Base-by-base conservation (phyloP, 2,113 vertebrate species). In the Grammomys dolichurus region DNA sequence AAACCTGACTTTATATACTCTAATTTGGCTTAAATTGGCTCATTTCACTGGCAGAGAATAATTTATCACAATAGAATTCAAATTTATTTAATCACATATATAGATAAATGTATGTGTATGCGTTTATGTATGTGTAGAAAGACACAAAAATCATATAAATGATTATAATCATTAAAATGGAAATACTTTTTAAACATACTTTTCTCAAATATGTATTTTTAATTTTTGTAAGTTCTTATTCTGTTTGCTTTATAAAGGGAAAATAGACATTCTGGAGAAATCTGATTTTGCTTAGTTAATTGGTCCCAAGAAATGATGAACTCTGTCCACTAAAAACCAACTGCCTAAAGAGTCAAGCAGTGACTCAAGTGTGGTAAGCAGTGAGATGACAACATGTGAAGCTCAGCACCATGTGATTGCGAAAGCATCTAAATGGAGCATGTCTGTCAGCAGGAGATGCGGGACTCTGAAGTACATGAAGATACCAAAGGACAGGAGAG, bases 141-240 rank as follows among this genome's bases (percentile, higher is more conserved):
- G 51, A 51, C 51, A 51, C 51, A 51, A 51, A 51, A 51, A 51
- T 51, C 51, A 51, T 51, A 51, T 51, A n/a, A 89, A 69, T n/a
- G 24, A 26, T 43, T 94, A 93, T 24, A 89, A 96, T 86, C 26
- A 43, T 86, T 95, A 91, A 90, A 96, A 85, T 12, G 63, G 43
- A 9, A 13, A 63, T n/a, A 60, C 51, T 95, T 95, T 87, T 54
- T 77, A 92, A 93, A n/a, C 1, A 70, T 46, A 48, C 36, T 28
- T 60, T n/a, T 60, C 67, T 91, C 36, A 87, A 93, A 73, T 51
- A 51, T 28, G 28, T 70, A 31, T 51, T 85, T 90, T 81, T 58
- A 33, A 58, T 95, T 7, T 63, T 19, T 89, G 5, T 73, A 73
- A 46, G 19, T 73, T 90, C 51, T 77, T 72, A 67, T 60, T 89